Evolutionary conservation across 2,888 invertebrate genomes (phyloP), one percentile per base, ranked within the genome.

Genomic region (Limnephilus lunatus): DNA sequence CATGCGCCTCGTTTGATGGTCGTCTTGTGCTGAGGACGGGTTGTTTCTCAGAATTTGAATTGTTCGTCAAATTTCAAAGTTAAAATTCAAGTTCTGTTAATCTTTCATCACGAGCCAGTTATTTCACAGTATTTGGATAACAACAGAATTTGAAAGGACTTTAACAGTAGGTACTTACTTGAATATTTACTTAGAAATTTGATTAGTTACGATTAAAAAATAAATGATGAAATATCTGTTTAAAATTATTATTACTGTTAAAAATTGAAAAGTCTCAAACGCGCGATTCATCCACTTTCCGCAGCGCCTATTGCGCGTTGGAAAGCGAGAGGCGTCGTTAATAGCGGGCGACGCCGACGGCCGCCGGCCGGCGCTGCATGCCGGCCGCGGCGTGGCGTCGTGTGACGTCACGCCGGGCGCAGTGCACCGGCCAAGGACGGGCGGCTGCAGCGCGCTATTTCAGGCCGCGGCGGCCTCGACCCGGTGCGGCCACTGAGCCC

Each of bases 341-440:
- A 32, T 82, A 25, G 68, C 68, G 68, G 25, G 5, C n/a, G 88
- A 68, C 87, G 88, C 80, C 80, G 25, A 68, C 31, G n/a, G 39
- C 32, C 31, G 53, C 44, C 31, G 19, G 80, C 80, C 80, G 53
- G 14, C 32, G 85, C 53, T 19, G 25, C 25, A 2, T 68, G 68
- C 68, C 68, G 68, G n/a, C n/a, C n/a, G n/a, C n/a, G n/a, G 68
- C 25, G 25, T 68, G 68, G 85, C 87, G 88, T 48, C 82, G 39
- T 30, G 82, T 48, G 90, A 90, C 90, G 90, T 90, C 90, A 90
- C 89, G 88, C 25, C 82, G 39, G 90, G 90, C 90, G 90, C 82
- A 89, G 81, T 90, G 90, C 90, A 90, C 90, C 82, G 82, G 90
- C 81, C 90, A 90, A 90, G 90, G 90, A 90, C 90, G 90, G 14